A percentile compares a stretch with the other conserved stretches of the same genome.
phyloP scores from a whole-genome alignment of 2,113 vertebrate genomes.

The Percopsis transmontana region DNA sequence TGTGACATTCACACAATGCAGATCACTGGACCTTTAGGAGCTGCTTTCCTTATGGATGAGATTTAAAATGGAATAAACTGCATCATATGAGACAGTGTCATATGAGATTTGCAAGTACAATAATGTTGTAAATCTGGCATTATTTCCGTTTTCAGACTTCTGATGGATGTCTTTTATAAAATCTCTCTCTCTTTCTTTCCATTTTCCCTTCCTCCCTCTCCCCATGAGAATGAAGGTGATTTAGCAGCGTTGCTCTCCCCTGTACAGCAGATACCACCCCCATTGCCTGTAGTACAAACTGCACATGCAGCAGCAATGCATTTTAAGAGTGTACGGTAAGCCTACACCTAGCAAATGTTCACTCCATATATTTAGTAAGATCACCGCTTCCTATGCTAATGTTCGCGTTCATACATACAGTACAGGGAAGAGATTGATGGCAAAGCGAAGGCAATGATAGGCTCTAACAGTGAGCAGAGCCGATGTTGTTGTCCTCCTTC shows the following conservation, averaged over 20 bases:
- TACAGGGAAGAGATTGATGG: too few relatives aligned
- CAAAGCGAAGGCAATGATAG: slow-evolving; percentile 21
- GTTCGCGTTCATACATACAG: too few relatives aligned
- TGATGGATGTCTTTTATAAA: not conserved
- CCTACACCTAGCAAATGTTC: too few relatives aligned
- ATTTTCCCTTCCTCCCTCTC: slow-evolving; percentile 7
- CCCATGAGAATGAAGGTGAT: slow-evolving; percentile 27
- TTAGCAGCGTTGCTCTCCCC: slow-evolving; percentile 20
- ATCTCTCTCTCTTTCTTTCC: slow-evolving; percentile 3
- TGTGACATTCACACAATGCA: slow-evolving; percentile 30
- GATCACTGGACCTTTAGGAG: slow-evolving; percentile 19
- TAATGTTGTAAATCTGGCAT: not conserved
- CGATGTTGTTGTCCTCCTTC: slow-evolving; percentile 44
- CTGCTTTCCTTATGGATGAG: slow-evolving; percentile 3
- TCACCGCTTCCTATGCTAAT: too few relatives aligned
- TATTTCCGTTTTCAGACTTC: not conserved
- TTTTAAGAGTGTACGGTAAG: too few relatives aligned
- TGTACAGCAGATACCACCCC: not conserved
- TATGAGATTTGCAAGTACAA: not conserved
- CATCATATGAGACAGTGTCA: not conserved
- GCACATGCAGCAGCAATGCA: not conserved
- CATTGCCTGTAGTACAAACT: slow-evolving; percentile 16
- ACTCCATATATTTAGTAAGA: too few relatives aligned
- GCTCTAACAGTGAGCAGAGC: slow-evolving; percentile 40
- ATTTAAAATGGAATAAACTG: slow-evolving; percentile 22